Evolutionary conservation across 2,888 invertebrate species (phyloP).

Genomic region (Papilio demoleus): DNA sequence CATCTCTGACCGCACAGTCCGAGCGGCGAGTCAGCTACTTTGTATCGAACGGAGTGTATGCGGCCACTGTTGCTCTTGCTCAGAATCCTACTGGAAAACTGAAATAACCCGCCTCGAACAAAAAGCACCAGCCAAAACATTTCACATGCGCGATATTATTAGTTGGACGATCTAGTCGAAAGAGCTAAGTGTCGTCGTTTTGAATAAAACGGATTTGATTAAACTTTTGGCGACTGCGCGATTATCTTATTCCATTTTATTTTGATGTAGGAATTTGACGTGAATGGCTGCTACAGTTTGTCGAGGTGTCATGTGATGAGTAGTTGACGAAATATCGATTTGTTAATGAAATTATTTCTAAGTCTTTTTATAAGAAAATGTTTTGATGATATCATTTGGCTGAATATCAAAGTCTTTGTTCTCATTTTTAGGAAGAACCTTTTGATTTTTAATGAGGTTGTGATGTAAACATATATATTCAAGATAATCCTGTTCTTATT

Average conservation of each 20-base stretch:
- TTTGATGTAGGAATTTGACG: constrained; percentile 56
- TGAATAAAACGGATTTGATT: constrained; percentile 65
- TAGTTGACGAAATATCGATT: constrained; percentile 48
- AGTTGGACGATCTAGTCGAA: constrained; percentile 83
- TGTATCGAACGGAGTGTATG: constrained; percentile 52
- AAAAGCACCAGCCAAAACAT: constrained; percentile 84
- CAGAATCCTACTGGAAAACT: constrained; percentile 84
- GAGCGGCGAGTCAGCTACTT: constrained; percentile 43
- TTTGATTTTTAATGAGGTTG: constrained; percentile 7
- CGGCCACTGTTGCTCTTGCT: constrained; percentile 79
- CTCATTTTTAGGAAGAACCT: constrained; percentile 49
- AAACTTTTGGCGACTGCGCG: constrained; percentile 44
- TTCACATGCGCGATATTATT: constrained; percentile 82
- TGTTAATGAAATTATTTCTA: constrained; percentile 32
- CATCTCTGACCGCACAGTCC: constrained; percentile 49
- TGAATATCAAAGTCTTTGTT: constrained; percentile 60
- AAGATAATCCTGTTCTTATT: constrained; percentile 47
- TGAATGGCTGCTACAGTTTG: constrained; percentile 60
- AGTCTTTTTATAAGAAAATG: constrained; percentile 48
- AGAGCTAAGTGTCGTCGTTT: constrained; percentile 78
- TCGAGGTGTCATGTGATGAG: constrained; percentile 52
- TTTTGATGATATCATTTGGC: constrained; percentile 57
- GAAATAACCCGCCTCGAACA: constrained; percentile 82
- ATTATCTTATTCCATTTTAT: constrained; percentile 15
- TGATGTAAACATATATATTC: constrained; percentile 6